phyloP scores from a whole-genome alignment of 2,797 vertebrate species.

The Loriculus beryllinus region DNA sequence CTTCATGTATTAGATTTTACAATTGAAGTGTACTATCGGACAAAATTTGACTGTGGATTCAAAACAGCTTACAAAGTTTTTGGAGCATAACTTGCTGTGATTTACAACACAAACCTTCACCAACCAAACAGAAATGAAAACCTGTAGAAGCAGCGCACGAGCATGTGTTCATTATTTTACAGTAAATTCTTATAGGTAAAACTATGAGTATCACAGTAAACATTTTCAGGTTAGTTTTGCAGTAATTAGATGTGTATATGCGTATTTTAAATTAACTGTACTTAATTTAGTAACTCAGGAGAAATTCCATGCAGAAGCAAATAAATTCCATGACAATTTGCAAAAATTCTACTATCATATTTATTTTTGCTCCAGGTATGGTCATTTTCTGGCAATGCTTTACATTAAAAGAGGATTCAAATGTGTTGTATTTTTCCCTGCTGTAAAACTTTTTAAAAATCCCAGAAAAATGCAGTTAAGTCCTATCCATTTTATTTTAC shows the following conservation, averaged over 20 bases:
- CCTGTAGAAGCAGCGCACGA: neutral
- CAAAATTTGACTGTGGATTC: neutral
- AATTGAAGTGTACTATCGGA: neutral
- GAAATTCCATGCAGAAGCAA: neutral
- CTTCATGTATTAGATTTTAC: neutral
- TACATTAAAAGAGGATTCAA: neutral
- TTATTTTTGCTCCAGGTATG: neutral
- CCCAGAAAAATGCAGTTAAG: neutral
- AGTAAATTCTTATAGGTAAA: neutral
- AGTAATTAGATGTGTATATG: neutral
- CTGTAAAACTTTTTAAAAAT: neutral
- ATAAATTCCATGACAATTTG: neutral
- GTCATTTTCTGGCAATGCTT: neutral
- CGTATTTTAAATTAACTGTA: neutral
- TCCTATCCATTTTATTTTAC: neutral
- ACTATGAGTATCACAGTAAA: neutral
- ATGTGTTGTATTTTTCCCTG: neutral
- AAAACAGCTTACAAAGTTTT: constrained; percentile 18
- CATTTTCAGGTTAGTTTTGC: neutral
- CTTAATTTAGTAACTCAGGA: neutral
- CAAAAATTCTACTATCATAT: neutral
- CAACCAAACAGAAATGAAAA: constrained; percentile 8
- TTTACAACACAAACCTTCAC: neutral
- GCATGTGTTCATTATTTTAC: neutral
- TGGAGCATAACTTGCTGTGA: neutral